phyloP scores from a whole-genome alignment of 2,113 vertebrate genomes.

The Oreotrochilus melanogaster region DNA sequence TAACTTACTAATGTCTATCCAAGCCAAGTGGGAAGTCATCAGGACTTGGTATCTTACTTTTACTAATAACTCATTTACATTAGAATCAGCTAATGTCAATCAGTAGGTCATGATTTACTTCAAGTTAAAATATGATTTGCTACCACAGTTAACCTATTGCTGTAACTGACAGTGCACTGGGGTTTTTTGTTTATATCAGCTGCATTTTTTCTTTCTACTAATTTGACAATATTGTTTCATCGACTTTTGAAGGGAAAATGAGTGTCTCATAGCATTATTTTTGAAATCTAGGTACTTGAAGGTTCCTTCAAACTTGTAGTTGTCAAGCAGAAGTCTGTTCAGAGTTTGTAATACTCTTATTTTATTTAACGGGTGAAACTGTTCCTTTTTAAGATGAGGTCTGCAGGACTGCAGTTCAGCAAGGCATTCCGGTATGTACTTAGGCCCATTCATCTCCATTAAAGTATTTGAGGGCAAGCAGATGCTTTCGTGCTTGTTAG shows the following conservation, averaged over 20 bases:
- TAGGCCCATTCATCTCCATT: not conserved
- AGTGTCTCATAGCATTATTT: not conserved
- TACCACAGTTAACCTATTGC: not conserved
- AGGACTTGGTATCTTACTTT: not conserved
- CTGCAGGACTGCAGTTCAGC: not conserved
- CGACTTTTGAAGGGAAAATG: not conserved
- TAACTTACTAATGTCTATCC: not conserved
- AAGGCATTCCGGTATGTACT: not conserved
- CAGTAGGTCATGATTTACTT: not conserved
- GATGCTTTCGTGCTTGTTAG: not conserved
- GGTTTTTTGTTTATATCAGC: not conserved
- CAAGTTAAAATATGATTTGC: not conserved
- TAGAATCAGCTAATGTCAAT: not conserved
- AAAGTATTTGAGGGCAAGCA: not conserved
- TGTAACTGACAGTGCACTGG: not conserved
- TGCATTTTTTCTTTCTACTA: not conserved
- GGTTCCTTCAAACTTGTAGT: not conserved
- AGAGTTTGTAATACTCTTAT: not conserved
- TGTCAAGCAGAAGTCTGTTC: not conserved
- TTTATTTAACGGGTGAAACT: not conserved
- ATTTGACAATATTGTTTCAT: not conserved
- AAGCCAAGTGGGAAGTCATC: not conserved
- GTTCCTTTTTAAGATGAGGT: not conserved
- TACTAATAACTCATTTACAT: not conserved
- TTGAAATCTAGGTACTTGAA: not conserved